Conservation (phyloP, 2,113 vertebrate species). For the Corythaixoides concolor region DNA sequence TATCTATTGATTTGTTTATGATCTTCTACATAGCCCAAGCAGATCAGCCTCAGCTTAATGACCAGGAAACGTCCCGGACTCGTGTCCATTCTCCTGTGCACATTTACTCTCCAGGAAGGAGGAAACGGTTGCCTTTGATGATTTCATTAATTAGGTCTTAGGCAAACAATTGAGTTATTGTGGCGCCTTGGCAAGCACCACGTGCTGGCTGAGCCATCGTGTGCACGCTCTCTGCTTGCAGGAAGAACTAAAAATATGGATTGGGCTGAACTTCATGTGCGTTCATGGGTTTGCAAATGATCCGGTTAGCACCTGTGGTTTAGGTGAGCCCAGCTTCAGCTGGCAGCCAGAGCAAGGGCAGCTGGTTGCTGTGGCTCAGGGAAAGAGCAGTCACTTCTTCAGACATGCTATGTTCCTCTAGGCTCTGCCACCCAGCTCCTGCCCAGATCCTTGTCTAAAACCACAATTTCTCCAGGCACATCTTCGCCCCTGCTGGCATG, state of each 20-base stretch:
- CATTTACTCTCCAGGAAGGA: background rate
- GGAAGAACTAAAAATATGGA: background rate
- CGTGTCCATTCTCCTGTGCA: background rate
- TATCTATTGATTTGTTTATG: background rate
- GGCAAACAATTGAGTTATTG: background rate
- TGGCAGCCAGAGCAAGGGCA: too few species aligned
- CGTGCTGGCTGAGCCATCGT: accelerated
- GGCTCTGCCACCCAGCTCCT: background rate
- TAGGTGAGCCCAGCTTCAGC: too few species aligned
- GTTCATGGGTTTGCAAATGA: background rate
- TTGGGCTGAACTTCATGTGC: background rate
- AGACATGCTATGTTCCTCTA: accelerated
- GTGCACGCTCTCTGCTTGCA: background rate
- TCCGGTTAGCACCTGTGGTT: too few species aligned
- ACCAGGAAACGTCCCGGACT: background rate
- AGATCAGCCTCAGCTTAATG: background rate
- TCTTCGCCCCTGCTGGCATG: background rate
- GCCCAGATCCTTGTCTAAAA: background rate
- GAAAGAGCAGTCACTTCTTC: too few species aligned
- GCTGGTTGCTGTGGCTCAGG: too few species aligned
- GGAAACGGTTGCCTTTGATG: background rate
- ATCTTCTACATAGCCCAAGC: background rate
- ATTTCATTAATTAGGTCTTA: background rate
- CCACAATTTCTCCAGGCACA: background rate
- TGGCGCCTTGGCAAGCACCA: background rate